phyloP scores from a whole-genome alignment of 2,113 vertebrate species.

The Meles meles region DNA sequence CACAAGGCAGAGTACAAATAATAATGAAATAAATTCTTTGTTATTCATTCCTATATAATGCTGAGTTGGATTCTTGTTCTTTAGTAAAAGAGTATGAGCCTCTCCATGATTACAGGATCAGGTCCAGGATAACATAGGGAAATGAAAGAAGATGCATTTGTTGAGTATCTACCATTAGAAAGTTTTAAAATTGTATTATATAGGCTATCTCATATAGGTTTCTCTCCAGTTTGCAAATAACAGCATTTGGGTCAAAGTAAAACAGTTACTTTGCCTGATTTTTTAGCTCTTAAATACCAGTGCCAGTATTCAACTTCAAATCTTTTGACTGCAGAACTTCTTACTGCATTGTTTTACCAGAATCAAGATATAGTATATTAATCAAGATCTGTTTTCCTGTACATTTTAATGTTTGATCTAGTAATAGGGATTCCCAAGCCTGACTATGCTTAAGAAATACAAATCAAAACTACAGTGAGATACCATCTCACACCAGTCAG shows the following conservation, averaged over 20 bases:
- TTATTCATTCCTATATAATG: not conserved
- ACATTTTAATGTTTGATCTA: not conserved
- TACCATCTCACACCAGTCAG: too few species aligned
- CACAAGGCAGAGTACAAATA: not conserved
- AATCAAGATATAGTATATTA: not conserved
- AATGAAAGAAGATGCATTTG: not conserved
- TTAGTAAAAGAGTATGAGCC: not conserved
- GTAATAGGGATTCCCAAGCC: not conserved
- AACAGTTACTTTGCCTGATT: not conserved
- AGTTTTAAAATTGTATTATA: not conserved
- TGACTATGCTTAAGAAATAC: not conserved
- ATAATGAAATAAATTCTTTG: conserved; percentile 1
- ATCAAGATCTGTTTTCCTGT: not conserved
- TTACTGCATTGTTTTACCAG: not conserved
- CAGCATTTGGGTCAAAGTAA: not conserved
- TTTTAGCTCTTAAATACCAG: not conserved
- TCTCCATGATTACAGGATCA: not conserved
- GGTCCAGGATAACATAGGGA: not conserved
- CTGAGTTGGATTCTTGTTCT: not conserved
- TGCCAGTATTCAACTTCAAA: conserved; percentile 1
- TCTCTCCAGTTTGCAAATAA: not conserved
- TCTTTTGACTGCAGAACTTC: not conserved
- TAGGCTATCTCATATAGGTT: not conserved
- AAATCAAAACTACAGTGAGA: too few species aligned
- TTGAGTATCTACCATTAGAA: not conserved